These are phyloP conservation scores for Coelopa frigida DNA, from an alignment of 1,140 invertebrate genomes.

Conservation along the genomic window DNA sequence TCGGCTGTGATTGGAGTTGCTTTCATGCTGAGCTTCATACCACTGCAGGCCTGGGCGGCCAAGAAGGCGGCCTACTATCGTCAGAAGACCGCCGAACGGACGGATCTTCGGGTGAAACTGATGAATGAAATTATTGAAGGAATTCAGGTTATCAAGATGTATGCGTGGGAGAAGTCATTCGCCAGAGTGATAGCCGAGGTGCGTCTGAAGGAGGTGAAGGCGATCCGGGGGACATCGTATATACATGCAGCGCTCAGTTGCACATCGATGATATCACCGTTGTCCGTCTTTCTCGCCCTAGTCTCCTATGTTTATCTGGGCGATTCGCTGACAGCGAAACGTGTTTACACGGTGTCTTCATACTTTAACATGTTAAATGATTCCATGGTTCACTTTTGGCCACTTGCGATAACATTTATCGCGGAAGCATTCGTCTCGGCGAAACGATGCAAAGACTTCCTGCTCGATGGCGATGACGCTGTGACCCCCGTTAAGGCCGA, in stretches of 20 bases:
- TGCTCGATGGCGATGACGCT: constrained; percentile 31
- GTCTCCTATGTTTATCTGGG: constrained; percentile 65
- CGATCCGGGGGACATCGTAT: constrained; percentile 48
- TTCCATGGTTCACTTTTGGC: constrained; percentile 67
- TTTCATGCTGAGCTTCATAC: constrained; percentile 73
- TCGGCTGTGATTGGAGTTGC: constrained; percentile 69
- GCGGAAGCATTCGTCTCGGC: constrained; percentile 61
- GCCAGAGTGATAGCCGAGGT: constrained; percentile 55
- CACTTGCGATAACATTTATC: constrained; percentile 53
- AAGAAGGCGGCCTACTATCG: constrained; percentile 57
- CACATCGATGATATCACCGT: constrained; percentile 61
- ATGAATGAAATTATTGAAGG: constrained; percentile 79
- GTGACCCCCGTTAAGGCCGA: constrained; percentile 22
- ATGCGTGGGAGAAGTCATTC: constrained; percentile 81
- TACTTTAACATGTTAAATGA: constrained; percentile 66
- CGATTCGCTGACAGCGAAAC: constrained; percentile 61
- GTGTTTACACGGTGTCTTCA: constrained; percentile 65
- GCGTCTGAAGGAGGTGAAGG: constrained; percentile 56
- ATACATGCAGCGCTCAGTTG: constrained; percentile 35
- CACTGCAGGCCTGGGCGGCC: constrained; percentile 71
- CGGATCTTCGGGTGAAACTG: constrained; percentile 73
- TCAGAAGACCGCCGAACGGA: constrained; percentile 50
- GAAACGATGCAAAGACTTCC: constrained; percentile 58
- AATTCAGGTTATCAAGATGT: constrained; percentile 86
- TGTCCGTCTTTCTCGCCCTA: constrained; percentile 71